Percentiles rank a stretch among this genome's conserved stretches.
Evolutionary conservation across 2,113 vertebrate species (phyloP).

Genomic region (Cygnus buccinator): DNA sequence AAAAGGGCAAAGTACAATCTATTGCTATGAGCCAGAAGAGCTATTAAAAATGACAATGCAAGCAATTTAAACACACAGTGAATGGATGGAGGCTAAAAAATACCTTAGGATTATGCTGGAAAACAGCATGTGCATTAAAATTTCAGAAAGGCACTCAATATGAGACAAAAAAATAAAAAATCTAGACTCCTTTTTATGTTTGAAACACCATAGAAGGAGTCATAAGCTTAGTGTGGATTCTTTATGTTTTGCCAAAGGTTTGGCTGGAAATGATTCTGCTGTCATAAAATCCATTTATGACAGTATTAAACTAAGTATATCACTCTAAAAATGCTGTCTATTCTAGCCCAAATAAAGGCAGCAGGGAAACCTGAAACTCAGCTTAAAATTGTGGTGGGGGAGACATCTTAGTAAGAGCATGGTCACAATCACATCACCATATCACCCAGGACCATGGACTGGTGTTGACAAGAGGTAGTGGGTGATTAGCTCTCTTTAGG

Average conservation of each 20-base stretch:
- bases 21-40: background rate
- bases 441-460: background rate
- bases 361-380: background rate
- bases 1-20: background rate
- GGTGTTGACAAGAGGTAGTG: background rate
- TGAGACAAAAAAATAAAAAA: background rate
- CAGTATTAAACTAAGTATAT: slow-evolving; percentile 44
- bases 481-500: background rate
- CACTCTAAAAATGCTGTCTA: background rate
- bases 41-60: background rate
- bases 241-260: slow-evolving; percentile 62
- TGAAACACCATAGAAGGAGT: slow-evolving; percentile 34
- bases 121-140: background rate
- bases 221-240: slow-evolving; percentile 34
- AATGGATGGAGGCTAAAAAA: background rate
- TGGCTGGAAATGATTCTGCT: slow-evolving; percentile 44
- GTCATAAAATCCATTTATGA: slow-evolving; percentile 59
- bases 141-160: background rate
- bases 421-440: background rate
- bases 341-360: background rate
- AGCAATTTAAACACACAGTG: background rate
- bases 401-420: background rate
- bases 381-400: background rate
- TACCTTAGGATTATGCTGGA: background rate
- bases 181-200: slow-evolving; percentile 26